Evolutionary conservation across 2,888 invertebrate genomes (phyloP).

Genomic region (Epistrophe grossulariae): DNA sequence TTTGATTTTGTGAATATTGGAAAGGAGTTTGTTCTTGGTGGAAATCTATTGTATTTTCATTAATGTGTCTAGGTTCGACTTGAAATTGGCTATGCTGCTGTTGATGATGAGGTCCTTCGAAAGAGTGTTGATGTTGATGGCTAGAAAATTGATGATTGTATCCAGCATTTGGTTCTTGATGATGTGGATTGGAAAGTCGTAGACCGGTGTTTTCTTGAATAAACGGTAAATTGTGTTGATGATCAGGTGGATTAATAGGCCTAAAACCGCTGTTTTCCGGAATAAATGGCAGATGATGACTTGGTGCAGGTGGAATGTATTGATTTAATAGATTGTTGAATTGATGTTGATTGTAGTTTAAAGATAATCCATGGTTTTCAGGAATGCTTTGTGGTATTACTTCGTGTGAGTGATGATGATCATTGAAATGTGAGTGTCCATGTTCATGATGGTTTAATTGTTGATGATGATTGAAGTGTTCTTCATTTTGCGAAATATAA

Average conservation of each 20-base stretch:
- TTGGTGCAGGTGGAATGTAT: background rate
- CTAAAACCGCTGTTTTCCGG: slow-evolving; percentile 15
- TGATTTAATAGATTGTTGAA: background rate
- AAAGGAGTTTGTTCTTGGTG: background rate
- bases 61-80: slow-evolving; percentile 7
- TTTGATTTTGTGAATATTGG: background rate
- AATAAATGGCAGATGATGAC: background rate
- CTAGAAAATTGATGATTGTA: background rate
- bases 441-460: background rate
- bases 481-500: background rate
- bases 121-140: slow-evolving; percentile 1
- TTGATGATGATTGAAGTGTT: slow-evolving; percentile 21
- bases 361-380: background rate
- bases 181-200: background rate
- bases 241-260: background rate
- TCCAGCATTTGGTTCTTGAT: background rate
- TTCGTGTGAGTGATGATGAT: background rate
- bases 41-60: background rate
- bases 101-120: background rate
- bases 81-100: background rate
- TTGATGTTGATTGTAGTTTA: background rate
- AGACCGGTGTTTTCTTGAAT: slow-evolving; percentile 7
- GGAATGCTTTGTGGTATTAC: background rate
- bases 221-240: background rate
- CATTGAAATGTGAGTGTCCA: background rate